Percentiles rank a stretch among this genome's conserved stretches.
phyloP scores from a whole-genome alignment of 2,888 invertebrate species.

The Chalcis sispes region DNA sequence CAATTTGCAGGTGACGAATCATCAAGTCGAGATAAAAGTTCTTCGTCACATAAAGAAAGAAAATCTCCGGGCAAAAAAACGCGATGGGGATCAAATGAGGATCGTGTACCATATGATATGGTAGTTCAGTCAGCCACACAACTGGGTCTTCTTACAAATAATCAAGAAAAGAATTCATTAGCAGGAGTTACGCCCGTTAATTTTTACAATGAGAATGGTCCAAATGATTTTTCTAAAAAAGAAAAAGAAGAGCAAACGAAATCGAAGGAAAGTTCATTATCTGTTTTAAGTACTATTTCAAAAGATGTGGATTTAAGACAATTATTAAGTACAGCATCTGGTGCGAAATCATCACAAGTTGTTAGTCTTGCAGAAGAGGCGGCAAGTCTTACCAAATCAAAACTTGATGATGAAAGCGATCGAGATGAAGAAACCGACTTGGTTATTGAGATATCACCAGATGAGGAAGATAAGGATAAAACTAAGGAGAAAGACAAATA shows the following conservation, averaged over 20 bases:
- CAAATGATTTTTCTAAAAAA: slow-evolving; percentile 34
- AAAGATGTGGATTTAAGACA: slow-evolving; percentile 76
- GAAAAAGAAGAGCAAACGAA: slow-evolving; percentile 37
- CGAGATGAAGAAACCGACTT: slow-evolving; percentile 73
- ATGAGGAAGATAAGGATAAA: slow-evolving; percentile 72
- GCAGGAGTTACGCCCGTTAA: slow-evolving; percentile 61
- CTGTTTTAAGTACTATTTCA: neutral
- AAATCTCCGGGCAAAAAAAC: slow-evolving; percentile 73
- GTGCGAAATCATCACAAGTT: slow-evolving; percentile 63
- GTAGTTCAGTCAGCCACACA: slow-evolving; percentile 72
- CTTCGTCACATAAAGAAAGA: slow-evolving; percentile 64
- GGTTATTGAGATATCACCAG: slow-evolving; percentile 71
- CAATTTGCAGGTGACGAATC: slow-evolving; percentile 59
- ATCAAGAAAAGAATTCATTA: slow-evolving; percentile 39
- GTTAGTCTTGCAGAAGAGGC: slow-evolving; percentile 70
- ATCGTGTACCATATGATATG: slow-evolving; percentile 73
- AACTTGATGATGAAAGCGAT: slow-evolving; percentile 73
- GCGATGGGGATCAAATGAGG: slow-evolving; percentile 74
- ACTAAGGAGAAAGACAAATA: slow-evolving; percentile 71
- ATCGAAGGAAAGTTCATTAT: neutral
- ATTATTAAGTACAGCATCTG: slow-evolving; percentile 63
- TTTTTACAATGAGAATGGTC: slow-evolving; percentile 64
- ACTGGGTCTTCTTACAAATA: slow-evolving; percentile 69
- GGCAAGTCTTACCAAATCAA: slow-evolving; percentile 67
- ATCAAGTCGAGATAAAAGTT: slow-evolving; percentile 49